phyloP scores from a whole-genome alignment of 2,113 vertebrate genomes.

The Campylomormyrus tamandua region DNA sequence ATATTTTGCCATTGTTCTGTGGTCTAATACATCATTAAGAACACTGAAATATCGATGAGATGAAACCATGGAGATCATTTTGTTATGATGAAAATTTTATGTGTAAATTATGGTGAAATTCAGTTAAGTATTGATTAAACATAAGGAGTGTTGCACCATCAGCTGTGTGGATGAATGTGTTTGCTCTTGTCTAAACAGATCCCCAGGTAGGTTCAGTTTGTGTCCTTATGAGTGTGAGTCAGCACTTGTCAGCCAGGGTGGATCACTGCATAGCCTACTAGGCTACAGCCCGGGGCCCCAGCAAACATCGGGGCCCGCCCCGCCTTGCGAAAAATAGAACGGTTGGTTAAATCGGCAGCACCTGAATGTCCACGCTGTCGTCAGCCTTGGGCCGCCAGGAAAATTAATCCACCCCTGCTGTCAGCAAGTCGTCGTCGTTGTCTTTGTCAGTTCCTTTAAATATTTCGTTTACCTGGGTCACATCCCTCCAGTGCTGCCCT shows the following conservation, averaged over 20 bases:
- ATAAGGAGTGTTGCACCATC: background rate
- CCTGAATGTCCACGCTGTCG: background rate
- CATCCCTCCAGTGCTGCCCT: background rate
- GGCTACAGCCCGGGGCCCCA: background rate
- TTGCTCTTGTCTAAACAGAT: slow-evolving; percentile 8
- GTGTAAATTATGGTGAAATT: background rate
- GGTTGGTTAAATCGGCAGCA: background rate
- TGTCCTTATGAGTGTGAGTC: background rate
- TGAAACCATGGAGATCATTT: background rate
- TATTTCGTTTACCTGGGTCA: background rate
- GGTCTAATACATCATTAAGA: background rate
- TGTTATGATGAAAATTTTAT: background rate
- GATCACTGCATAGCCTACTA: background rate
- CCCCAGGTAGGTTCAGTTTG: background rate
- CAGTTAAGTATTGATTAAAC: background rate
- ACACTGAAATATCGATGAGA: background rate
- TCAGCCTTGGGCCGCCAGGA: background rate
- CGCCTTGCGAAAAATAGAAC: background rate
- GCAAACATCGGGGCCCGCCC: background rate
- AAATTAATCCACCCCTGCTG: background rate
- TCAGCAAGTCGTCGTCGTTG: background rate
- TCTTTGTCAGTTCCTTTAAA: background rate
- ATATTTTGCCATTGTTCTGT: background rate
- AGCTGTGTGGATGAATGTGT: slow-evolving; percentile 1
- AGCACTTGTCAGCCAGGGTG: background rate